A percentile compares a stretch with the other conserved stretches of the same genome.
phyloP scores from a whole-genome alignment of 1,140 invertebrate species.

The Portunus trituberculatus region DNA sequence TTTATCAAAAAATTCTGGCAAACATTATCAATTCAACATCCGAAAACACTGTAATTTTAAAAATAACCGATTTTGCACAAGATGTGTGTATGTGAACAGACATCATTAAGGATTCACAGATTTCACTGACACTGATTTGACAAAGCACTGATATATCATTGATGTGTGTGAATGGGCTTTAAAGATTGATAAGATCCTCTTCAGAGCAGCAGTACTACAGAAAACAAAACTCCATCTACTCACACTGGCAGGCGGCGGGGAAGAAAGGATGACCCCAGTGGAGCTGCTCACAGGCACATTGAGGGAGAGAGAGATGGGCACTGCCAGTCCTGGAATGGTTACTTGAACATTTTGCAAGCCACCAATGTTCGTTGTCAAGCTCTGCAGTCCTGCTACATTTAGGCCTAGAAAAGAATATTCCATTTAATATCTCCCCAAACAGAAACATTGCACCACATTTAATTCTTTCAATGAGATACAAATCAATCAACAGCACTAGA shows the following conservation, averaged over 20 bases:
- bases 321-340: conserved; percentile 88
- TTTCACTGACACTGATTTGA: too few relatives aligned
- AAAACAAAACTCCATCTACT: not conserved
- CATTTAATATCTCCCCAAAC: conserved; percentile 80
- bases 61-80: too few relatives aligned
- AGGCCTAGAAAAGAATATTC: conserved; percentile 86
- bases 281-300: conserved; percentile 82
- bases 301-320: conserved; percentile 89
- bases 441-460: conserved; percentile 40
- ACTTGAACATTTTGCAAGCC: conserved; percentile 90
- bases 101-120: too few relatives aligned
- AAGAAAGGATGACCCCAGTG: conserved; percentile 64
- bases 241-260: conserved; percentile 69
- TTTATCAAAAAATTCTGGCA: too few relatives aligned
- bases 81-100: too few relatives aligned
- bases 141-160: too few relatives aligned
- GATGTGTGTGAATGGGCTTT: too few relatives aligned
- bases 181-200: too few relatives aligned
- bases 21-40: too few relatives aligned
- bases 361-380: conserved; percentile 85
- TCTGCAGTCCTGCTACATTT: conserved; percentile 88
- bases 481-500: too few relatives aligned
- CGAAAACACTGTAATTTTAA: too few relatives aligned
- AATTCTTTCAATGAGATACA: not conserved
- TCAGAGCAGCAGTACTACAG: too few relatives aligned